Evolutionary conservation across 2,797 vertebrate species (phyloP), one percentile per base, ranked within the genome.

Genomic region (Perodicticus potto): DNA sequence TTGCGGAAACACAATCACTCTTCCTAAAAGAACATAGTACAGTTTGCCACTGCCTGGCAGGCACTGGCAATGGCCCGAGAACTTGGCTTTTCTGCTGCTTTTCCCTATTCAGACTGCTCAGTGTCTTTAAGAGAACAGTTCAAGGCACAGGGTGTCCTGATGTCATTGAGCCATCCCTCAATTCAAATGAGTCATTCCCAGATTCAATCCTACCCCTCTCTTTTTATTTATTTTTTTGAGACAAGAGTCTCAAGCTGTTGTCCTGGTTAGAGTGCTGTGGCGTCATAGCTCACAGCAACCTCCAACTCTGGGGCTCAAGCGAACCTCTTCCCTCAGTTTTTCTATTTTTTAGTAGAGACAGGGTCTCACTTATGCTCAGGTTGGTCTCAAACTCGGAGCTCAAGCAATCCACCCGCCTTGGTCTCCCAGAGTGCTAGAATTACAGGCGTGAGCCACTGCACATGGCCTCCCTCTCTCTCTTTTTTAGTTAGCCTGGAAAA

Each of bases 21-120:
- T 57, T 3, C n/a, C 10, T 11, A 27, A 0, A 40, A 53, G 67
- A 43, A 55, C 5, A 53, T 3, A 7, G 43, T 40, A n/a, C 55
- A 16, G 14, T 2, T 34, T 40, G 43, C n/a, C 57, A 10, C 43
- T 19, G 67, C 43, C 67, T 8, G 43, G 67, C 22, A 10, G 14
- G 4, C 12, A 1, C 40, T 0, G 1, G 43, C 65, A 57, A 10
- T 25, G 2, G 10, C 55, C 14, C 5, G 27, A 12, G 37, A 37
- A n/a, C n/a, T 19, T 27, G 1, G 37, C 13, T 83, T 55, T 29
- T 65, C 70, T 25, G 4, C 6, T 40, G 40, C 12, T 37, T 83
- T 12, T 92, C 78, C 67, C 34, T 40, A 1, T 22, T 67, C 69
- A 27, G 5, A 43, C 34, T 14, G 40, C 69, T 82, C 27, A 2